phyloP scores from a whole-genome alignment of 2,888 invertebrate species.

The Lithodes maja region DNA sequence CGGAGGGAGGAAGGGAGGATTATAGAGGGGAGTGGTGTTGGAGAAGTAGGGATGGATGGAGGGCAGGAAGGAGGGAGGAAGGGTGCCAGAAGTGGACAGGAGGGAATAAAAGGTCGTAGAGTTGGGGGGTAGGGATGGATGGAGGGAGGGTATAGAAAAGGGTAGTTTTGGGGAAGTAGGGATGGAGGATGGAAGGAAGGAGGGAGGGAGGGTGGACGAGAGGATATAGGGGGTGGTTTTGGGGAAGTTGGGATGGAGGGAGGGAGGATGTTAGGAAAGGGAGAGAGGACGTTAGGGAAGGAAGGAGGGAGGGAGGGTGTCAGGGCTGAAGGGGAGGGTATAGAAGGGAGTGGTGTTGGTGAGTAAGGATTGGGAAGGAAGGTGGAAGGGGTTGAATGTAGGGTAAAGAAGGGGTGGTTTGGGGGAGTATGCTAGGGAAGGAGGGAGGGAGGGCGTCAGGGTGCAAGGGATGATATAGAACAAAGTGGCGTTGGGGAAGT shows the following conservation, averaged over 20 bases:
- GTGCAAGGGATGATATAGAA: not conserved
- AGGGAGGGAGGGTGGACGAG: not conserved
- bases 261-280: not conserved
- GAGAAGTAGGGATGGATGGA: not conserved
- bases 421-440: not conserved
- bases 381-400: too few relatives aligned
- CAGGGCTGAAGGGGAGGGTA: not conserved
- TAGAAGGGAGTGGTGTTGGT: not conserved
- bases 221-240: not conserved
- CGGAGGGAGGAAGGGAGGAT: not conserved
- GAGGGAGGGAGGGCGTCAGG: not conserved
- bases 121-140: not conserved
- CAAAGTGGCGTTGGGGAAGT: not conserved
- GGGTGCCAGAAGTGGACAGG: not conserved
- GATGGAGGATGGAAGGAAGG: not conserved
- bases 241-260: not conserved
- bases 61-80: not conserved
- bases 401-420: not conserved
- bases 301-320: not conserved
- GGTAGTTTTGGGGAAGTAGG: not conserved
- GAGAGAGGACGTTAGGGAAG: not conserved
- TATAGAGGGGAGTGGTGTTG: not conserved
- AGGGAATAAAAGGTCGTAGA: not conserved
- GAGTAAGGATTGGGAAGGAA: not conserved
- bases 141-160: not conserved